Evolutionary conservation across 2,888 invertebrate genomes (phyloP).

Genomic region (Didymodactylos carnosus): DNA sequence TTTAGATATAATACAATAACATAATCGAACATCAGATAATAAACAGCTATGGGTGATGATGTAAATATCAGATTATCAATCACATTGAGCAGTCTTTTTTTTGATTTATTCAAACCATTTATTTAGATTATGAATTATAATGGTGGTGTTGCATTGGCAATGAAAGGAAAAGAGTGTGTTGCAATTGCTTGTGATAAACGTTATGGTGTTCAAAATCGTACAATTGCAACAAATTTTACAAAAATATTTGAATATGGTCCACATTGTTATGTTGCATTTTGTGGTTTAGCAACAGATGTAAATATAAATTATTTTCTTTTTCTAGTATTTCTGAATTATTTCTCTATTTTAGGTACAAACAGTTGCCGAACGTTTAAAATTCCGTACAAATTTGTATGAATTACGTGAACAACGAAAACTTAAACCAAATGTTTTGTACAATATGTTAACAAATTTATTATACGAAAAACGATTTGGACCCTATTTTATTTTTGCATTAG

Average conservation of each 20-base stretch:
- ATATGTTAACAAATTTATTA: conserved; percentile 77
- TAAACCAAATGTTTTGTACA: conserved; percentile 67
- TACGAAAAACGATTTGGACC: conserved; percentile 91
- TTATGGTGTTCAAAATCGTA: conserved; percentile 72
- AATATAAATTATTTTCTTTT: no score
- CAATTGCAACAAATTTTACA: conserved; percentile 70
- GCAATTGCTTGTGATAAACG: conserved; percentile 83
- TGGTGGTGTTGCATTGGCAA: conserved; percentile 83
- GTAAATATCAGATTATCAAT: no score
- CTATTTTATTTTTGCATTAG: conserved; percentile 85
- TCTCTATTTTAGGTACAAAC: not conserved
- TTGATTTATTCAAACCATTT: no score
- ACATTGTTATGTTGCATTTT: conserved; percentile 66
- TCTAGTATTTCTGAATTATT: no score
- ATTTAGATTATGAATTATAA: conserved; percentile 45
- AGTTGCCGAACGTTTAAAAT: conserved; percentile 50
- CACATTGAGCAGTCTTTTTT: no score
- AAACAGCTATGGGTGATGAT: not conserved
- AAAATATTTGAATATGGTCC: conserved; percentile 83
- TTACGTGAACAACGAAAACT: conserved; percentile 74
- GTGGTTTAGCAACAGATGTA: conserved; percentile 85
- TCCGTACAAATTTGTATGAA: conserved; percentile 79
- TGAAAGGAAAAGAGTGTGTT: conserved; percentile 92
- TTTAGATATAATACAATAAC: not conserved
- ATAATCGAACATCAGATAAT: not conserved